phyloP scores from a whole-genome alignment of 2,888 invertebrate genomes.

The Drosophila melanosoma region DNA sequence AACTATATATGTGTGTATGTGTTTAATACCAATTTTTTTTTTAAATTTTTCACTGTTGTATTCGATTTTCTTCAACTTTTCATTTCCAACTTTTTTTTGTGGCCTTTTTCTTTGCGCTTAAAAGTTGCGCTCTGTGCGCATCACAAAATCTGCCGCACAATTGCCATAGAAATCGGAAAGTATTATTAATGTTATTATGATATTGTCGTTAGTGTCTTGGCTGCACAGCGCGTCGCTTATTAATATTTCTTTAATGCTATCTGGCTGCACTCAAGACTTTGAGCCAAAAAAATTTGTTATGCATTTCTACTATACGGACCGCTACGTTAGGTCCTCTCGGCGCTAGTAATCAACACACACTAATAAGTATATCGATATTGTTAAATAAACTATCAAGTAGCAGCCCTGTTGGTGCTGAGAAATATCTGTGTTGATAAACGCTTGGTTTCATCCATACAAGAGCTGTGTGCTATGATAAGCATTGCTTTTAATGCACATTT shows the following conservation, averaged over 20 bases:
- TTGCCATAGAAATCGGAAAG: constrained; percentile 11
- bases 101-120: constrained; percentile 43
- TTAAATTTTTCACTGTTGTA: constrained; percentile 51
- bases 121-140: constrained; percentile 63
- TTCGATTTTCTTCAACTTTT: constrained; percentile 53
- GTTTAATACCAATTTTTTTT: constrained; percentile 52
- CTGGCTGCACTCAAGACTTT: constrained; percentile 30
- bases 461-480: constrained; percentile 21
- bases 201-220: not conserved
- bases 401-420: constrained; percentile 3
- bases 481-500: not conserved
- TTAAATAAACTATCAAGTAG: not conserved
- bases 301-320: constrained; percentile 16
- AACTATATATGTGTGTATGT: constrained; percentile 10
- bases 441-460: not conserved
- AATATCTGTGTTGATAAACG: constrained; percentile 22
- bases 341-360: constrained; percentile 58
- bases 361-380: constrained; percentile 36
- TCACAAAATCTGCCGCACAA: constrained; percentile 43
- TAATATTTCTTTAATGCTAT: constrained; percentile 10
- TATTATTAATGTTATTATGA: constrained; percentile 6
- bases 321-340: constrained; percentile 23
- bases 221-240: constrained; percentile 21
- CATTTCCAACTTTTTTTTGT: constrained; percentile 40
- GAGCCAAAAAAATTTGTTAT: constrained; percentile 46